Evolutionary conservation across 1,140 invertebrate genomes (phyloP).

Genomic region (Zaprionus capensis): DNA sequence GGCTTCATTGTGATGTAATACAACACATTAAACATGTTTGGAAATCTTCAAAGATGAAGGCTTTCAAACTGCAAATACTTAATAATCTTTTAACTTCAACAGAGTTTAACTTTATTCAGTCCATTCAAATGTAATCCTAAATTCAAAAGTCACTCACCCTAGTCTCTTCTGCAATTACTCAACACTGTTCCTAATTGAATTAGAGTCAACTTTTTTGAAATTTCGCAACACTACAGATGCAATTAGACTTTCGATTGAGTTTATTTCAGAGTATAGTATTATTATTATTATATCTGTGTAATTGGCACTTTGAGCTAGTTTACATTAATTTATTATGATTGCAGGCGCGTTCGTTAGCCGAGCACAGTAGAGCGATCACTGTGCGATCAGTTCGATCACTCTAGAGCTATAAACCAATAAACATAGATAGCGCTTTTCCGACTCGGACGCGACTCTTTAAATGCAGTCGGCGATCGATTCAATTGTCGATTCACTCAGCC

Average conservation of each 20-base stretch:
- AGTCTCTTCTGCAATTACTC: too few species aligned
- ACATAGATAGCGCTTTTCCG: constrained; percentile 24
- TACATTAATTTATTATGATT: constrained; percentile 9
- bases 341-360: neutral
- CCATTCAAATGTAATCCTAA: too few species aligned
- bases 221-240: neutral
- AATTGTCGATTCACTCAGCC: constrained; percentile 39
- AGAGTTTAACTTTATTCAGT: too few species aligned
- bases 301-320: neutral
- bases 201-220: neutral
- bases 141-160: too few species aligned
- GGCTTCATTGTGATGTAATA: too few species aligned
- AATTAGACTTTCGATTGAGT: too few species aligned
- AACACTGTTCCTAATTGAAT: too few species aligned
- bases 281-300: neutral
- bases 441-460: neutral
- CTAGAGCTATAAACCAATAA: constrained; percentile 20
- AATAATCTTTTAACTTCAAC: too few species aligned
- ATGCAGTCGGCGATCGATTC: constrained; percentile 33
- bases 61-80: too few species aligned
- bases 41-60: too few species aligned
- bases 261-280: too few species aligned
- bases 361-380: neutral
- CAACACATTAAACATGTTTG: too few species aligned
- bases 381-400: constrained; percentile 33